Percentiles rank a stretch among this genome's conserved stretches.
Evolutionary conservation across 2,113 vertebrate species (phyloP).

Genomic region (Osmerus mordax): DNA sequence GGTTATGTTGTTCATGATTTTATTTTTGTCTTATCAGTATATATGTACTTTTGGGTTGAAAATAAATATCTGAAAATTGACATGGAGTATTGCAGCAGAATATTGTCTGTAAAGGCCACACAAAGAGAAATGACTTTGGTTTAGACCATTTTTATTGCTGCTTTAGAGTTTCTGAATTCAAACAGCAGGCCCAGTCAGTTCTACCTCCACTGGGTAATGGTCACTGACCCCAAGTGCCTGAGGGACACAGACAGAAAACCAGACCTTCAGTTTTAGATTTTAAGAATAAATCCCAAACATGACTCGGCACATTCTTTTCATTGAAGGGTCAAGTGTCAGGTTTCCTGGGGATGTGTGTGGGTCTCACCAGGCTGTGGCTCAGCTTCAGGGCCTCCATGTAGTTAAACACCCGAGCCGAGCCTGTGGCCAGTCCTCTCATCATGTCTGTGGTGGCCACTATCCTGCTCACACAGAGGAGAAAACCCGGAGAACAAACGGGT

Average conservation of each 20-base stretch:
- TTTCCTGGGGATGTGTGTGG: no score
- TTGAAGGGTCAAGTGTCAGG: no score
- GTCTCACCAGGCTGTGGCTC: constrained; percentile 72
- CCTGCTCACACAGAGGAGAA: constrained; percentile 57
- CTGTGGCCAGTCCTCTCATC: constrained; percentile 66
- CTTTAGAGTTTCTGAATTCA: not conserved
- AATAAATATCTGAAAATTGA: not conserved
- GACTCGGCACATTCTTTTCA: not conserved
- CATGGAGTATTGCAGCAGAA: no score
- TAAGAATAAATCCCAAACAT: not conserved
- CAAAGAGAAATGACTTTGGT: not conserved
- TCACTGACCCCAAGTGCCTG: constrained; percentile 88
- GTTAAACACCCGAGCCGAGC: constrained; percentile 73
- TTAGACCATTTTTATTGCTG: not conserved
- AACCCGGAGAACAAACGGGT: not conserved
- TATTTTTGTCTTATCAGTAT: not conserved
- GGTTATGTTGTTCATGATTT: not conserved
- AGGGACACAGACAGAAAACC: constrained; percentile 3
- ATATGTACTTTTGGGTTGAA: not conserved
- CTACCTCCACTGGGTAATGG: constrained; percentile 89
- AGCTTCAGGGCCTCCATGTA: constrained; percentile 74
- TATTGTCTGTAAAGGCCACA: no score
- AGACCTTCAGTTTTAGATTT: not conserved
- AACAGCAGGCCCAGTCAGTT: constrained; percentile 46
- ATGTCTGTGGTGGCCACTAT: constrained; percentile 78